Percentiles rank a stretch among this genome's conserved stretches.
Conservation (phyloP, 2,113 vertebrate species). For the Channa maculata region DNA sequence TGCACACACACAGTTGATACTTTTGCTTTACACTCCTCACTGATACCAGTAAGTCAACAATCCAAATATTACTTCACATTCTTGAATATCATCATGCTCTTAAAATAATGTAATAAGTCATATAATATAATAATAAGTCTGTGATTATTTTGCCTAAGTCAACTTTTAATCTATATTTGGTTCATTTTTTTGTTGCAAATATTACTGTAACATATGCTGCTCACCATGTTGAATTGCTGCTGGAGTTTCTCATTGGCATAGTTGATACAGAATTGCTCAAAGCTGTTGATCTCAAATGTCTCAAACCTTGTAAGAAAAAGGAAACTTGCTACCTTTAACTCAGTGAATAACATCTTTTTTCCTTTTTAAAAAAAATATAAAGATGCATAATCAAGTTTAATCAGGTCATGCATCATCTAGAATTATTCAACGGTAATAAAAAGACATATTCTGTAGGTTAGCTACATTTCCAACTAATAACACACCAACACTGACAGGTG, state of each 20-base stretch:
- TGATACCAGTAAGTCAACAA: too few relatives aligned
- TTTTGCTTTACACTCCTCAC: neutral
- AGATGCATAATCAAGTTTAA: too few relatives aligned
- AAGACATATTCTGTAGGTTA: too few relatives aligned
- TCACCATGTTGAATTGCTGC: constrained; percentile 99
- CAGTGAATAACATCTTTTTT: neutral
- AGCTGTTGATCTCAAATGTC: constrained; percentile 99
- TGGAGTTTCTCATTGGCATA: constrained; percentile 99
- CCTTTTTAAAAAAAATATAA: too few relatives aligned
- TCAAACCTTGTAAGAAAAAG: constrained; percentile 89
- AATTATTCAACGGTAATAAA: too few relatives aligned
- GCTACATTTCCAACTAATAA: neutral
- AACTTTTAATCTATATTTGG: too few relatives aligned
- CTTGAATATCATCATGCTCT: neutral
- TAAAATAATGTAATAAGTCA: too few relatives aligned
- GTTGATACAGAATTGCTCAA: constrained; percentile 99
- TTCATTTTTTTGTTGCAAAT: too few relatives aligned
- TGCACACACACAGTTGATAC: constrained; percentile 49
- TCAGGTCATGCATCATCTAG: too few relatives aligned
- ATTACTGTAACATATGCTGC: constrained; percentile 31
- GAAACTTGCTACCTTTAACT: constrained; percentile 11
- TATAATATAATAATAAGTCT: too few relatives aligned
- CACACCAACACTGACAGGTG: neutral
- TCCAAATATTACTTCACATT: too few relatives aligned
- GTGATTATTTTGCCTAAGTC: too few relatives aligned